phyloP scores from a whole-genome alignment of 2,888 invertebrate species.

The Sepiola atlantica region DNA sequence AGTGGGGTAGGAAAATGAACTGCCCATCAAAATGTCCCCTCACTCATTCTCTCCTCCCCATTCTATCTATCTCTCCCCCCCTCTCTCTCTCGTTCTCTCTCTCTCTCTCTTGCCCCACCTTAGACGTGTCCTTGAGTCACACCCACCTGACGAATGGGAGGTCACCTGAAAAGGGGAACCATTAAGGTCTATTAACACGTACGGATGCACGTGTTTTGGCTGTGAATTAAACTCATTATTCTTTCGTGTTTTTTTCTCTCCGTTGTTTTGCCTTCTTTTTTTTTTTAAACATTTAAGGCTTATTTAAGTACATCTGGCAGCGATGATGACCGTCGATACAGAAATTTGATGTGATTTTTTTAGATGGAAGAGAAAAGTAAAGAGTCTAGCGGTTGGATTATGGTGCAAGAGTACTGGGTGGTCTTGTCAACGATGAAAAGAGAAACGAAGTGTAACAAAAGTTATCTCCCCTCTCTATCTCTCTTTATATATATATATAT shows the following conservation, averaged over 20 bases:
- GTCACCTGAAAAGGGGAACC: neutral
- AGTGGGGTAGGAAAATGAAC: neutral
- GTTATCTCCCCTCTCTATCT: neutral
- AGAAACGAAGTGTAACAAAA: neutral
- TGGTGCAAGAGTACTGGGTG: neutral
- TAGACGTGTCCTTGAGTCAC: neutral
- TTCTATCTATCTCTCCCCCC: no score
- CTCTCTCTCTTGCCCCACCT: neutral
- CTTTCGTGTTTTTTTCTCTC: no score
- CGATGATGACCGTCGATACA: neutral
- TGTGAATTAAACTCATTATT: neutral
- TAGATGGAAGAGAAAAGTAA: no score
- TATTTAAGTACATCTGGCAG: constrained; percentile 32
- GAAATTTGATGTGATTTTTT: no score
- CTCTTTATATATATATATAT: no score
- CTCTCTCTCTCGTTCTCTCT: no score
- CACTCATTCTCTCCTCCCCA: no score
- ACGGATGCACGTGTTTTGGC: neutral
- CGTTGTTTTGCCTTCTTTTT: no score
- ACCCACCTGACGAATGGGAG: neutral
- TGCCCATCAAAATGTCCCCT: neutral
- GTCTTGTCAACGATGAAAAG: neutral
- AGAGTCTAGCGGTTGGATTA: neutral
- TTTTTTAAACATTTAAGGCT: neutral
- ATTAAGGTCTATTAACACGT: neutral